Conservation (phyloP, 2,113 vertebrate genomes). For the Corynorhinus townsendii region DNA sequence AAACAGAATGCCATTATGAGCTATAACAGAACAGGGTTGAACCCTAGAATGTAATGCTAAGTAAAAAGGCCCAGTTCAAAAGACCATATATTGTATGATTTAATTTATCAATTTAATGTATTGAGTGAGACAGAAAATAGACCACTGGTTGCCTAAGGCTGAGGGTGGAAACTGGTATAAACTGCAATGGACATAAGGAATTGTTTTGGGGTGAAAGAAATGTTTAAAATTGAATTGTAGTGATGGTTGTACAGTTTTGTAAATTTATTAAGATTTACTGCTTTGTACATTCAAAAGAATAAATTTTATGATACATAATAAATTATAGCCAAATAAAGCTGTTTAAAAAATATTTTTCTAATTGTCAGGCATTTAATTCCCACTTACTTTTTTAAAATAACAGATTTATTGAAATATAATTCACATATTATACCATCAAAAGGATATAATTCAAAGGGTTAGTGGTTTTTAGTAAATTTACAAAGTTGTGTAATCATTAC, state of each 20-base stretch:
- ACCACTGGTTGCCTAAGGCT: neutral
- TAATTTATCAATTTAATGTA: conserved; percentile 4
- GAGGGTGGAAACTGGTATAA: neutral
- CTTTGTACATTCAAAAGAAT: neutral
- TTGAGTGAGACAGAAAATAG: neutral
- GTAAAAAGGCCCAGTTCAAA: conserved; percentile 5
- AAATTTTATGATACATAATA: conserved; percentile 30
- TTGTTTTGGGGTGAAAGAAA: neutral
- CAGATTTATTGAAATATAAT: conserved; percentile 29
- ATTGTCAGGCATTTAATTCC: conserved; percentile 14
- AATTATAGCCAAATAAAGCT: conserved; percentile 37
- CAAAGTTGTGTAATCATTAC: neutral
- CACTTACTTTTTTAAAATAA: conserved; percentile 18
- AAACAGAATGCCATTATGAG: neutral
- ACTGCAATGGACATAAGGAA: neutral
- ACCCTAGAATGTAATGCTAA: neutral
- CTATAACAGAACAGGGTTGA: neutral
- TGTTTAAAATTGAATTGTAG: neutral
- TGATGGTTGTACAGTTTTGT: neutral
- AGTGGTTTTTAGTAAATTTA: neutral
- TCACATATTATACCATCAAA: neutral
- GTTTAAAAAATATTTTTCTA: conserved; percentile 49
- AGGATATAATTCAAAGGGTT: neutral
- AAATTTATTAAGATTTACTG: neutral
- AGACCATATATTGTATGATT: neutral